phyloP scores from a whole-genome alignment of 2,113 vertebrate genomes.

The Silurus glanis region DNA sequence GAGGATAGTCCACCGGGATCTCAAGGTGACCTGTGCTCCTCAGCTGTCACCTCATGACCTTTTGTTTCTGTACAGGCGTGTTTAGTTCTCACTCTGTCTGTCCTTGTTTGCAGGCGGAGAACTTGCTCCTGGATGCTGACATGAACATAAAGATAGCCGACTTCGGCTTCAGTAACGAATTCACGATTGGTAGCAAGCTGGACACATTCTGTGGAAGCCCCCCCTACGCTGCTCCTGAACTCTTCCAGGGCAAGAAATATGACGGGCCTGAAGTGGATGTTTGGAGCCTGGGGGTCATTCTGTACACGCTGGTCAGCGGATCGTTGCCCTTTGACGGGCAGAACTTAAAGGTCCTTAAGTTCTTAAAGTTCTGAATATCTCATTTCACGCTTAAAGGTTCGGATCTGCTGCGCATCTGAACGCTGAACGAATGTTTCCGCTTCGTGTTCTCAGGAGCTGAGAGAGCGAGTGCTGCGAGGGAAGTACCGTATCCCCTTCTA shows the following conservation, averaged over 20 bases:
- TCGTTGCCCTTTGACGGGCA: constrained; percentile 54
- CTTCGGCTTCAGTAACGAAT: constrained; percentile 92
- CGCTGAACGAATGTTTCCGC: neutral
- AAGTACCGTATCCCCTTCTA: constrained; percentile 89
- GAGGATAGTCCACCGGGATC: constrained; percentile 85
- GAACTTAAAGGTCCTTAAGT: constrained; percentile 45
- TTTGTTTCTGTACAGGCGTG: neutral
- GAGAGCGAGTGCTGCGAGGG: constrained; percentile 82
- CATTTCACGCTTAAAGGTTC: too few species aligned
- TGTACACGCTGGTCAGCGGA: constrained; percentile 62
- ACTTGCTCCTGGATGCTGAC: constrained; percentile 88
- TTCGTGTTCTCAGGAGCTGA: constrained; percentile 73
- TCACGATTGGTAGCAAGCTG: constrained; percentile 88
- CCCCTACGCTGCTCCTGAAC: constrained; percentile 87
- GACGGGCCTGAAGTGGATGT: constrained; percentile 89
- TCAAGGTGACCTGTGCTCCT: constrained; percentile 74
- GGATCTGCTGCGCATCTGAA: too few species aligned
- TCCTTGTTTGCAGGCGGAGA: constrained; percentile 77
- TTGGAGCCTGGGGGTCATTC: constrained; percentile 87
- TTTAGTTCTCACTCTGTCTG: neutral
- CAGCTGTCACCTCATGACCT: neutral
- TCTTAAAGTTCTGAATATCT: too few species aligned
- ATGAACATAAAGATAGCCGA: constrained; percentile 95
- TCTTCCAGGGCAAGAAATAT: constrained; percentile 90
- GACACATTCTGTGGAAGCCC: constrained; percentile 90